A percentile compares a stretch with the other conserved stretches of the same genome.
These are phyloP conservation scores for Corythornis cristatus DNA, from an alignment of 2,113 vertebrate genomes.

Conservation along the genomic window DNA sequence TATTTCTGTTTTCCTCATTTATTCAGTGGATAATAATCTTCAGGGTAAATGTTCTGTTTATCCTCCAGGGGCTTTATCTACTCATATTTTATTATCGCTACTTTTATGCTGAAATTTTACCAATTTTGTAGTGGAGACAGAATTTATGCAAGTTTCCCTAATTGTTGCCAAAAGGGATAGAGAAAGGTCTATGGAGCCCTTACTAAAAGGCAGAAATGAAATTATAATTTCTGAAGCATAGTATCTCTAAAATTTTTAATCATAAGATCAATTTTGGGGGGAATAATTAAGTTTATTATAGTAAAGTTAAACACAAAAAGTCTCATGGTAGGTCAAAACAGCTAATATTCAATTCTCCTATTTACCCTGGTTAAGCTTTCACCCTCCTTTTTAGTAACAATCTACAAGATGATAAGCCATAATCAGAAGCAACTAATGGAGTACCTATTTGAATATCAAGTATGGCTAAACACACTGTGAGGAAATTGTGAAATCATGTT, in stretches of 20 bases:
- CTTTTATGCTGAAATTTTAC: neutral
- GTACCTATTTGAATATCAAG: neutral
- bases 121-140: neutral
- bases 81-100: neutral
- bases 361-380: neutral
- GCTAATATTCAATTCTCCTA: neutral
- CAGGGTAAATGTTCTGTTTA: slow-evolving; percentile 2
- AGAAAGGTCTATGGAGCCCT: neutral
- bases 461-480: neutral
- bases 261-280: neutral
- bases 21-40: neutral
- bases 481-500: neutral
- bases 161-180: neutral
- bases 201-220: neutral
- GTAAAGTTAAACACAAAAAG: neutral
- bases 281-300: neutral
- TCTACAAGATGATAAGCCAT: neutral
- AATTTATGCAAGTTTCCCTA: neutral
- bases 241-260: neutral
- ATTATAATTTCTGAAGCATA: neutral
- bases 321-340: neutral
- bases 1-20: neutral
- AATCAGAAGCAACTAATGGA: neutral
- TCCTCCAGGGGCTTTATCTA: neutral
- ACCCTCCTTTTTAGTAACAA: neutral